Conservation (phyloP, 2,888 invertebrate species). For the Pediacus dermestoides region DNA sequence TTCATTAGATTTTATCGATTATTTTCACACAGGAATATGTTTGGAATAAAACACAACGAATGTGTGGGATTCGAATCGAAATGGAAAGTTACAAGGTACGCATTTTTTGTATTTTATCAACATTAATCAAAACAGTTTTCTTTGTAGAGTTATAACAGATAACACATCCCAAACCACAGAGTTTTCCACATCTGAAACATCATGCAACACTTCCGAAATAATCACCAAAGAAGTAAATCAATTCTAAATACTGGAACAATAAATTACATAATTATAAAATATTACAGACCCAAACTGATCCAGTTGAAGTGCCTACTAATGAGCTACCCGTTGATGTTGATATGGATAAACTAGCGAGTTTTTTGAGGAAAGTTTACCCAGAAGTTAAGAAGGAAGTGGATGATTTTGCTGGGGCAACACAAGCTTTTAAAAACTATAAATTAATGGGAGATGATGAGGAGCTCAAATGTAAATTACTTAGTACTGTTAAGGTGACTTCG, state of each 20-base stretch:
- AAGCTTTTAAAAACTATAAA: slow-evolving; percentile 40
- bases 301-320: slow-evolving; percentile 25
- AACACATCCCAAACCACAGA: slow-evolving; percentile 40
- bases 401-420: slow-evolving; percentile 41
- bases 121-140: background rate
- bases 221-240: slow-evolving; percentile 33
- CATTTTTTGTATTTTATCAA: slow-evolving; percentile 6
- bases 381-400: slow-evolving; percentile 50
- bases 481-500: slow-evolving; percentile 34
- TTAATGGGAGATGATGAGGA: slow-evolving; percentile 29
- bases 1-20: background rate
- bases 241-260: background rate
- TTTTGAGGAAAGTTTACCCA: slow-evolving; percentile 52
- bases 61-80: slow-evolving; percentile 53
- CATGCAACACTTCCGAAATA: slow-evolving; percentile 38
- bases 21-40: slow-evolving; percentile 40
- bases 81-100: slow-evolving; percentile 47
- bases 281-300: slow-evolving; percentile 50
- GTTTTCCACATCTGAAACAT: slow-evolving; percentile 34
- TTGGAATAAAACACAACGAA: slow-evolving; percentile 49
- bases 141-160: slow-evolving; percentile 36
- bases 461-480: slow-evolving; percentile 37
- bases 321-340: slow-evolving; percentile 39
- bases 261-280: background rate
- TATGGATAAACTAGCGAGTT: slow-evolving; percentile 50